phyloP scores from a whole-genome alignment of 2,797 vertebrate species.

The Squalus acanthias region DNA sequence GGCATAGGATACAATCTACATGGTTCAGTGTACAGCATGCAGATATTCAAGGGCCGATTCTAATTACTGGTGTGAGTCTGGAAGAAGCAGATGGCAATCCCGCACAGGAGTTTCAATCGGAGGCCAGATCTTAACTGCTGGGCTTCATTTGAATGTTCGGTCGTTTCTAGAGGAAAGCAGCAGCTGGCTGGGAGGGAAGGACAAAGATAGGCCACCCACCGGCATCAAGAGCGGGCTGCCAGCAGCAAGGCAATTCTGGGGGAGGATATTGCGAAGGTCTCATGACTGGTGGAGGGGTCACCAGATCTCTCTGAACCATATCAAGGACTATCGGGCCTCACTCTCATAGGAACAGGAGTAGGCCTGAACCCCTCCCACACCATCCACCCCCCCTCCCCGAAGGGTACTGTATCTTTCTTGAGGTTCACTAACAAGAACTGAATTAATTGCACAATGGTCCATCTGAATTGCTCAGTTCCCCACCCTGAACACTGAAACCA shows the following conservation, averaged over 20 bases:
- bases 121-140: not conserved
- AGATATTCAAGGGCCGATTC: not conserved
- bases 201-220: not conserved
- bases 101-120: not conserved
- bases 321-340: too few species aligned
- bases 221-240: not conserved
- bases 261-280: not conserved
- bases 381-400: too few species aligned
- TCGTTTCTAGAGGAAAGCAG: not conserved
- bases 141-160: too few species aligned
- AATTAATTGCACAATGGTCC: too few species aligned
- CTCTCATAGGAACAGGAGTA: too few species aligned
- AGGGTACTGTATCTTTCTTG: too few species aligned
- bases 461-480: too few species aligned
- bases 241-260: not conserved
- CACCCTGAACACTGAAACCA: too few species aligned
- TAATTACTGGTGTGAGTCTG: not conserved
- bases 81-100: not conserved
- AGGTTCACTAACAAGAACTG: too few species aligned
- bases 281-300: not conserved
- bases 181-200: not conserved
- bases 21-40: not conserved
- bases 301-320: too few species aligned
- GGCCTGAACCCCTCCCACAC: too few species aligned
- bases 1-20: not conserved